Evolutionary conservation across 1,140 invertebrate species (phyloP).

Genomic region (Littorina saxatilis): DNA sequence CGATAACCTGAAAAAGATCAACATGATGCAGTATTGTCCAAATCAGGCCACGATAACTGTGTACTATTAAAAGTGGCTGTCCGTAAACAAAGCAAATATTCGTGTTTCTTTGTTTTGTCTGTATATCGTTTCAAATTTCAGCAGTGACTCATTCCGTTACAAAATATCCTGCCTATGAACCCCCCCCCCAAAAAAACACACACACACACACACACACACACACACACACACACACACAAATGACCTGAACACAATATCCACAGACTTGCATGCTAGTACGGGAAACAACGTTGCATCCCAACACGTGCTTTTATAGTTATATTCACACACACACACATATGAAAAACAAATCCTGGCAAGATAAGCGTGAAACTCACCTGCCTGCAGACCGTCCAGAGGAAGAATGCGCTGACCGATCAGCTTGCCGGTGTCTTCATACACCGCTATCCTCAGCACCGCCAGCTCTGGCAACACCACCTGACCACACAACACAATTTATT

Average conservation of each 20-base stretch:
- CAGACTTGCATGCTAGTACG: not conserved
- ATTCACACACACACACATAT: not conserved
- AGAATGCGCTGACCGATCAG: slow-evolving; percentile 97
- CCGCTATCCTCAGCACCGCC: slow-evolving; percentile 97
- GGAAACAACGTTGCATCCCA: not conserved
- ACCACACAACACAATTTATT: slow-evolving; percentile 1
- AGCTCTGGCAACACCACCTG: slow-evolving; percentile 98
- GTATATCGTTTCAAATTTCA: too few relatives aligned
- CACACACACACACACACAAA: too few relatives aligned
- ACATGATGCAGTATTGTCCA: too few relatives aligned
- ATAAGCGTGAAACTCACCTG: slow-evolving; percentile 78
- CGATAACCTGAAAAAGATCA: slow-evolving; percentile 94
- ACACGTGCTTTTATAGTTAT: too few relatives aligned
- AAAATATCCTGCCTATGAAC: too few relatives aligned
- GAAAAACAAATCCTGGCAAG: not conserved
- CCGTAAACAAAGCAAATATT: too few relatives aligned
- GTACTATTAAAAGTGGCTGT: too few relatives aligned
- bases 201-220: too few relatives aligned
- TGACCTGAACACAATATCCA: not conserved
- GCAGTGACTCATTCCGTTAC: too few relatives aligned
- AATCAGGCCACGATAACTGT: too few relatives aligned
- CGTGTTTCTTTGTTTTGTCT: too few relatives aligned
- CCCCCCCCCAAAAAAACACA: too few relatives aligned
- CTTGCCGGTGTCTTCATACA: slow-evolving; percentile 99
- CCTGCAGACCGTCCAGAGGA: slow-evolving; percentile 97